phyloP scores from a whole-genome alignment of 2,888 invertebrate genomes.

The Blera fallax region DNA sequence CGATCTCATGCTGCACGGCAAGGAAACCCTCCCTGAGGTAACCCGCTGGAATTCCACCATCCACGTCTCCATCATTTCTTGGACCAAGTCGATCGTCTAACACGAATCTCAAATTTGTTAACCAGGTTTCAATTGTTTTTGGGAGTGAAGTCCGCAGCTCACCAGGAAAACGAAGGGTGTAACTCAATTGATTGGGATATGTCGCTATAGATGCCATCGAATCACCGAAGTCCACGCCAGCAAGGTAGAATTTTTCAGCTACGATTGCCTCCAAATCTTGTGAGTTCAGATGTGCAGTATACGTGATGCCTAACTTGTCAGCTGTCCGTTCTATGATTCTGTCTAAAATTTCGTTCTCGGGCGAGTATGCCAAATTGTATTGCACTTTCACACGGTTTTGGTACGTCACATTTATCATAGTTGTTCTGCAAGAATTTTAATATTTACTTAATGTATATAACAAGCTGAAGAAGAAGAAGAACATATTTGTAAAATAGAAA shows the following conservation, averaged over 20 bases:
- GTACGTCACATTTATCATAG: too few relatives aligned
- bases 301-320: slow-evolving; percentile 70
- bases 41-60: slow-evolving; percentile 86
- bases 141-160: slow-evolving; percentile 82
- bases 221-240: slow-evolving; percentile 85
- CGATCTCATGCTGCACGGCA: slow-evolving; percentile 85
- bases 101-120: slow-evolving; percentile 85
- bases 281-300: slow-evolving; percentile 66
- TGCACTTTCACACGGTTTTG: too few relatives aligned
- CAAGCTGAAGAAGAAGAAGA: too few relatives aligned
- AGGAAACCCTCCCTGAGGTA: slow-evolving; percentile 85
- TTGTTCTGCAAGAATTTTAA: too few relatives aligned
- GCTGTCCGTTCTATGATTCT: slow-evolving; percentile 78
- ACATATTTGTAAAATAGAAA: too few relatives aligned
- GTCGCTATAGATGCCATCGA: slow-evolving; percentile 75
- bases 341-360: slow-evolving; percentile 80
- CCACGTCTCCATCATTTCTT: slow-evolving; percentile 82
- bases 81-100: slow-evolving; percentile 87
- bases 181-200: slow-evolving; percentile 83
- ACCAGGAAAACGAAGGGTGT: slow-evolving; percentile 85
- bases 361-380: slow-evolving; percentile 82
- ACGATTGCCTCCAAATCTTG: slow-evolving; percentile 69
- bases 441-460: too few relatives aligned
- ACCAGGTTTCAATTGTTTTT: slow-evolving; percentile 86
- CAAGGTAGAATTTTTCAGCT: slow-evolving; percentile 75